Percentiles rank a stretch among this genome's conserved stretches.
Evolutionary conservation across 2,797 vertebrate genomes (phyloP).

Genomic region (Ctenopoma multispine): DNA sequence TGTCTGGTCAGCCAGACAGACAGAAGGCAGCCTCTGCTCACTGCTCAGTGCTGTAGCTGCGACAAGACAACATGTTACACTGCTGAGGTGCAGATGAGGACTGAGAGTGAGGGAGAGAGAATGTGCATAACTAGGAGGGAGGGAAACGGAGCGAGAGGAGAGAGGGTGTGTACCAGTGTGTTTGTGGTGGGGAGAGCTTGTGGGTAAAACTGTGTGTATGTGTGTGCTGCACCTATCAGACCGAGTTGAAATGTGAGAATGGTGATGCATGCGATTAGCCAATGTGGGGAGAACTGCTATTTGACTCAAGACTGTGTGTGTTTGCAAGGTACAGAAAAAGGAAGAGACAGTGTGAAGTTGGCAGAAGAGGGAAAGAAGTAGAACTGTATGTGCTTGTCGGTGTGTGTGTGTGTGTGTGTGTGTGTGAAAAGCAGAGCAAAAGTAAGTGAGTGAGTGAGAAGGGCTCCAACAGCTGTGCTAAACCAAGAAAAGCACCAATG

Average conservation of each 20-base stretch:
- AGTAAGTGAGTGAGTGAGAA: slow-evolving; percentile 42
- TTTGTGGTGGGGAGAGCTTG: slow-evolving; percentile 53
- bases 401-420: slow-evolving; percentile 22
- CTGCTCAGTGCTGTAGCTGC: slow-evolving; percentile 43
- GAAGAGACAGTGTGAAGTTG: slow-evolving; percentile 50
- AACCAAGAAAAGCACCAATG: slow-evolving; percentile 47
- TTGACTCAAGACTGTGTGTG: slow-evolving; percentile 49
- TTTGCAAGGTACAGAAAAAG: slow-evolving; percentile 33
- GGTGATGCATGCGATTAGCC: slow-evolving; percentile 58
- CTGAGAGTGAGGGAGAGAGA: slow-evolving; percentile 66
- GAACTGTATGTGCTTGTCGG: slow-evolving; percentile 23
- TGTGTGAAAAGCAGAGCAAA: slow-evolving; percentile 16
- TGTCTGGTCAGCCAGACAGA: slow-evolving; percentile 35
- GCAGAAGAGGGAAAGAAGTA: slow-evolving; percentile 42
- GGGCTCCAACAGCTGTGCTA: slow-evolving; percentile 58
- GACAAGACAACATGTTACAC: slow-evolving; percentile 69
- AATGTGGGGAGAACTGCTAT: slow-evolving; percentile 43
- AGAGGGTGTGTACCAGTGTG: slow-evolving; percentile 62
- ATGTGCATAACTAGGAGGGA: slow-evolving; percentile 58
- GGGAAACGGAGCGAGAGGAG: slow-evolving; percentile 48
- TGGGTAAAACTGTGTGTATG: slow-evolving; percentile 43
- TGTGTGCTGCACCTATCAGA: slow-evolving; percentile 40
- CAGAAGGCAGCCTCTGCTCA: slow-evolving; percentile 46
- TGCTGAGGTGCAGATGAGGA: slow-evolving; percentile 75
- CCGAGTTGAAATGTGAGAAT: slow-evolving; percentile 57